Evolutionary conservation across 2,797 vertebrate species (phyloP).

Genomic region (Emydoidea blandingii): DNA sequence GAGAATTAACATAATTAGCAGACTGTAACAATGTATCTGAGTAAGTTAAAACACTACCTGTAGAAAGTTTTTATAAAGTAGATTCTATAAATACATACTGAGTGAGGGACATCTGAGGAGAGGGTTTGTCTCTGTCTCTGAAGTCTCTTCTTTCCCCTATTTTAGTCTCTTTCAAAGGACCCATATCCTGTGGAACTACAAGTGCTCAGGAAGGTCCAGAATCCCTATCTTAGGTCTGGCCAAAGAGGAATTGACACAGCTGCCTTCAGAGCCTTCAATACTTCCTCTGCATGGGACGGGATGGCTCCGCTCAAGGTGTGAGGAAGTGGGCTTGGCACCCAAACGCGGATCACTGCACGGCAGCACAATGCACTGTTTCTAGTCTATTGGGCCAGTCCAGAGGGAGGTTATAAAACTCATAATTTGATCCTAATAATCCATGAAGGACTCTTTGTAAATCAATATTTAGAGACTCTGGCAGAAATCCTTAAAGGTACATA

Average conservation of each 20-base stretch:
- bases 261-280: not conserved
- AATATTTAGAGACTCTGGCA: conserved; percentile 34
- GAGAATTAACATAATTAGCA: not conserved
- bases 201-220: not conserved
- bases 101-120: not conserved
- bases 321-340: not conserved
- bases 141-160: not conserved
- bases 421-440: conserved; percentile 42
- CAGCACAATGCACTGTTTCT: conserved; percentile 3
- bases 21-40: not conserved
- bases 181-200: not conserved
- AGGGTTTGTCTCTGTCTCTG: not conserved
- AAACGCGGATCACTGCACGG: not conserved
- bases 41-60: conserved; percentile 16
- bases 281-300: conserved; percentile 17
- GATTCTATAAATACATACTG: not conserved
- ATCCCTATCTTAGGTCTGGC: not conserved
- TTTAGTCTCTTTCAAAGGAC: not conserved
- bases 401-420: not conserved
- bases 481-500: not conserved
- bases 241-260: not conserved
- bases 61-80: conserved; percentile 40
- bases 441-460: not conserved
- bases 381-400: not conserved
- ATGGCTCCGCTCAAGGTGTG: not conserved